Base-by-base conservation (phyloP, 2,888 invertebrate genomes). In the Leptodirus hochenwartii region DNA sequence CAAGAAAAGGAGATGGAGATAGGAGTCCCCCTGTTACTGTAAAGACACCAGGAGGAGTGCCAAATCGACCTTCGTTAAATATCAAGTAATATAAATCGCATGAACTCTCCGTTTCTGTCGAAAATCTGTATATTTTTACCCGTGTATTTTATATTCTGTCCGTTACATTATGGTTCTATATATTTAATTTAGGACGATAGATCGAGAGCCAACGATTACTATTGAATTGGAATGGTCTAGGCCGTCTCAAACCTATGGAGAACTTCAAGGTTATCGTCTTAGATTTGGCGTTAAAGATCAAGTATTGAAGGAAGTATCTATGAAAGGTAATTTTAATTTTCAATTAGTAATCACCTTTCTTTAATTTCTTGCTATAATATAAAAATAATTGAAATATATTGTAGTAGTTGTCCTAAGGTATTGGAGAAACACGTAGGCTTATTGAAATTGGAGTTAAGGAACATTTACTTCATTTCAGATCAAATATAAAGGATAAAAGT, bases 1-100 rank as follows among this genome's bases (percentile, higher is more conserved):
- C 96, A 3, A 68, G 91, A 37, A 90, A 90, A 55, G 98, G 98
- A 24, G 96, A 98, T 53, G 98, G 98, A 12, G 81, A 85, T 53
- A 66, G 91, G 39, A 91, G 91, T 50, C 61, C 73, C 35, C 80
- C 87, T 14, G 79, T 79, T 32, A 72, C 71, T 35, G 76, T 88
- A 2, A 79, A 74, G 56, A 98, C 96, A 2, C 88, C 88, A 15
- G 91, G 93, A 31, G 90, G 90, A 39, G 90, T 88, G 30, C 88
- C 88, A 22, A 80, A 80, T 41, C 62, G 80, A 43, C 84, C 88
- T 24, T 72, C 73, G 33, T 71, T 88, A 29, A 78, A 68, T 46
- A 62, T 82, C 27, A 84, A 82, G 79, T 79, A 56, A 59, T 66
- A n/a, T n/a, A n/a, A n/a, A n/a, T n/a, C n/a, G n/a, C n/a, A n/a